Conservation (phyloP, 2,113 vertebrate species). For the Odocoileus hemionus region DNA sequence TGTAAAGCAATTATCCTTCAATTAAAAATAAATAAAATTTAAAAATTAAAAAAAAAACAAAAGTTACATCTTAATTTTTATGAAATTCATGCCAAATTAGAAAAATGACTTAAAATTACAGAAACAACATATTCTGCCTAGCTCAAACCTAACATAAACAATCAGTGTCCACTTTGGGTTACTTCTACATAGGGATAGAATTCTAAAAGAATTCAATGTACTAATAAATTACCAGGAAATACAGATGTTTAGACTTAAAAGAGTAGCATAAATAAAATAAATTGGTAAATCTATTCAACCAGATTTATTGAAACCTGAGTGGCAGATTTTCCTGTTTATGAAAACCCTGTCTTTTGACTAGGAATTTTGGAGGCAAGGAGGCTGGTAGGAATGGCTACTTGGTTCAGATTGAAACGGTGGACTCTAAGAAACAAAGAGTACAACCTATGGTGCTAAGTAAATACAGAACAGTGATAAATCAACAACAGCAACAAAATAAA, state of each 20-base stretch:
- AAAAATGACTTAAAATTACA: conserved; percentile 18
- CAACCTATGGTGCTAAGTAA: neutral
- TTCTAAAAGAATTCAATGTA: neutral
- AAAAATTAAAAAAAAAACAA: no score
- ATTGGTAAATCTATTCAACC: neutral
- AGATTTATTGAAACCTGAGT: neutral
- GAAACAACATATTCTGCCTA: neutral
- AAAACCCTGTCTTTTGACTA: neutral
- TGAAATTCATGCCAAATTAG: neutral
- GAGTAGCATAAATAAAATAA: neutral
- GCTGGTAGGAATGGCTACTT: neutral
- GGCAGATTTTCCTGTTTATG: neutral
- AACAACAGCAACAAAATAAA: neutral
- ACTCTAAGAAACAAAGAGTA: neutral
- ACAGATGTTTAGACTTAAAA: neutral
- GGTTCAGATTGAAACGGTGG: neutral
- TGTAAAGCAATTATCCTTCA: no score
- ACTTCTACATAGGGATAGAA: neutral
- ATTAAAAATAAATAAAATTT: no score
- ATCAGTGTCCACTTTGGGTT: neutral
- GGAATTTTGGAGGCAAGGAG: neutral
- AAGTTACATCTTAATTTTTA: neutral
- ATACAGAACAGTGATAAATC: neutral
- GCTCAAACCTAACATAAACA: neutral
- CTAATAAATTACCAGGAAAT: neutral